phyloP scores from a whole-genome alignment of 2,888 invertebrate genomes.

The Athrips mouffetella region DNA sequence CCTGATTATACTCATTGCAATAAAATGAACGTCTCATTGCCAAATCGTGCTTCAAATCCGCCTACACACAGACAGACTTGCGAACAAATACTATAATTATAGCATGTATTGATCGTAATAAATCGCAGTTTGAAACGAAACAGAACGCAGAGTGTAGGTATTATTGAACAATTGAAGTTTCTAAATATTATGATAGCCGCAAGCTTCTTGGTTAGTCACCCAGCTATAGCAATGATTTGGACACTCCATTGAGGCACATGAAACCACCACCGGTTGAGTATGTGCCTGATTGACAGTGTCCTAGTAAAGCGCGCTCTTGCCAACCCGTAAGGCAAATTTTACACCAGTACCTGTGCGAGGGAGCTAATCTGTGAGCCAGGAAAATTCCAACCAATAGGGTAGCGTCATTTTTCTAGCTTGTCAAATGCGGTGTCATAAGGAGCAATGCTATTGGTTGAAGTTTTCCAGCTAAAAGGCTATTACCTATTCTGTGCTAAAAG shows the following conservation, averaged over 20 bases:
- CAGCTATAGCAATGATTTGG: slow-evolving; percentile 12
- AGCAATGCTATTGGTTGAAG: too few relatives aligned
- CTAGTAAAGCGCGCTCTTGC: too few relatives aligned
- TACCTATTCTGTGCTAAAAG: too few relatives aligned
- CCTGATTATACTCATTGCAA: slow-evolving; percentile 5
- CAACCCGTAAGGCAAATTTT: too few relatives aligned
- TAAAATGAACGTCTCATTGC: slow-evolving; percentile 25
- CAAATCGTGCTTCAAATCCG: slow-evolving; percentile 37
- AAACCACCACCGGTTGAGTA: too few relatives aligned
- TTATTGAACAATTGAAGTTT: slow-evolving; percentile 29
- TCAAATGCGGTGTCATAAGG: too few relatives aligned
- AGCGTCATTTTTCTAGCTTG: not conserved
- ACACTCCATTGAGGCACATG: not conserved
- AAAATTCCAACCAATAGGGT: not conserved
- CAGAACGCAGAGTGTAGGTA: slow-evolving; percentile 27
- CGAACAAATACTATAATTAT: slow-evolving; percentile 44
- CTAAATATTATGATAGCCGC: slow-evolving; percentile 35
- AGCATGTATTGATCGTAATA: slow-evolving; percentile 37
- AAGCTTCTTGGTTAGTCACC: slow-evolving; percentile 28
- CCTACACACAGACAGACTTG: slow-evolving; percentile 29
- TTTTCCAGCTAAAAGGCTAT: too few relatives aligned
- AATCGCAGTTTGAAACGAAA: slow-evolving; percentile 30
- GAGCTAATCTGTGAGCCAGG: too few relatives aligned
- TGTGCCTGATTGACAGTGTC: too few relatives aligned
- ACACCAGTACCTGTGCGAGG: too few relatives aligned